Conservation (phyloP, 2,888 invertebrate genomes). For the Pristionchus entomophagus region DNA sequence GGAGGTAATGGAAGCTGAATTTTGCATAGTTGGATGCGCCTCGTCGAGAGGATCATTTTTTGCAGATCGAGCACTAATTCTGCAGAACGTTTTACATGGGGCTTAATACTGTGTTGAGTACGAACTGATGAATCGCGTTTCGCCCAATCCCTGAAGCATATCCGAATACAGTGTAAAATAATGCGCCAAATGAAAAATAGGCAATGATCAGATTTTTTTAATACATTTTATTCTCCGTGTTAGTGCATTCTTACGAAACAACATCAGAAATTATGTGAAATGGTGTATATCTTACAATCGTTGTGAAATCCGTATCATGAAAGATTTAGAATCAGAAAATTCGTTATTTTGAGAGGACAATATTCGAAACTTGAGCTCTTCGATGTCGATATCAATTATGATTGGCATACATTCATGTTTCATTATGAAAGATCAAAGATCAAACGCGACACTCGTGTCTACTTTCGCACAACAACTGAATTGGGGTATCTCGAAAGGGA, state of each 20-base stretch:
- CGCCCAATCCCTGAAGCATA: no score
- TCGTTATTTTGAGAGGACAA: not conserved
- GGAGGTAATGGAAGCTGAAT: no score
- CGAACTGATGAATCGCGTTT: no score
- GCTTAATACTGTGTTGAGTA: no score
- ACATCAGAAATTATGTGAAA: not conserved
- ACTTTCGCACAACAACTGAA: not conserved
- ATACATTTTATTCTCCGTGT: not conserved
- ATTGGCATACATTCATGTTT: not conserved
- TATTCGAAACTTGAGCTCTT: slow-evolving; percentile 14
- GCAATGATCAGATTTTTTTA: no score
- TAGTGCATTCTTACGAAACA: not conserved
- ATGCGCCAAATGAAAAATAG: no score
- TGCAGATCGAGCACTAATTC: no score
- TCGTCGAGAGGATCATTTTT: no score
- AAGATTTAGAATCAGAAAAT: not conserved
- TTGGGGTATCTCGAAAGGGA: no score
- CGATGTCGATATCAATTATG: not conserved
- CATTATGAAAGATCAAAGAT: slow-evolving; percentile 24
- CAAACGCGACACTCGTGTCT: not conserved
- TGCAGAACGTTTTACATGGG: no score
- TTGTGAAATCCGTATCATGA: not conserved
- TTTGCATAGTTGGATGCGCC: no score
- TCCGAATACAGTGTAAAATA: no score
- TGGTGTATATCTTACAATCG: not conserved